phyloP scores from a whole-genome alignment of 1,140 invertebrate genomes.

The Bombus soroeensis region DNA sequence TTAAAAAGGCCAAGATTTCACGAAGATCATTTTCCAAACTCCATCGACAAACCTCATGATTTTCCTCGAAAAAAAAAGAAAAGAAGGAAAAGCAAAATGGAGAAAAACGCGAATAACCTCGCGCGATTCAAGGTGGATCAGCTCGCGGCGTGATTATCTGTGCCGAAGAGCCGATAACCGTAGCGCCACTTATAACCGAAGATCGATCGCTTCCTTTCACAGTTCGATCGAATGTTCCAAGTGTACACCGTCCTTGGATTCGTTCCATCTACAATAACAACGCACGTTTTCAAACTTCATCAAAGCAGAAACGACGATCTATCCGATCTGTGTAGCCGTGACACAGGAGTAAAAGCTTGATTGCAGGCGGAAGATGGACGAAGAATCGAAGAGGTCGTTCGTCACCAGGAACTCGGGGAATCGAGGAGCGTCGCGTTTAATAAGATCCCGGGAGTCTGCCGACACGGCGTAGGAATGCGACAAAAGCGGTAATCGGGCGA shows the following conservation, averaged over 20 bases:
- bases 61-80: no score
- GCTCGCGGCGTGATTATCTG: constrained; percentile 1
- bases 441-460: constrained; percentile 9
- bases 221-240: background rate
- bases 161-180: background rate
- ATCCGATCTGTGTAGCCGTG: background rate
- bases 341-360: background rate
- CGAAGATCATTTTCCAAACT: background rate
- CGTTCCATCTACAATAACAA: background rate
- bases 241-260: background rate
- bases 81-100: background rate
- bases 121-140: background rate
- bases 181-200: constrained; percentile 3
- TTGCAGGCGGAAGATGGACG: background rate
- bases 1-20: no score
- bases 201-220: background rate
- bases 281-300: background rate
- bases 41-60: no score
- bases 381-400: background rate
- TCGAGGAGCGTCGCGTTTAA: constrained; percentile 9
- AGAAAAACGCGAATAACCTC: background rate
- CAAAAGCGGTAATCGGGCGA: constrained; percentile 38
- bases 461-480: constrained; percentile 43
- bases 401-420: background rate
- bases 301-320: background rate